These are phyloP conservation scores for Hippocampus comes DNA, from an alignment of 2,113 vertebrate genomes.

Conservation along the genomic window DNA sequence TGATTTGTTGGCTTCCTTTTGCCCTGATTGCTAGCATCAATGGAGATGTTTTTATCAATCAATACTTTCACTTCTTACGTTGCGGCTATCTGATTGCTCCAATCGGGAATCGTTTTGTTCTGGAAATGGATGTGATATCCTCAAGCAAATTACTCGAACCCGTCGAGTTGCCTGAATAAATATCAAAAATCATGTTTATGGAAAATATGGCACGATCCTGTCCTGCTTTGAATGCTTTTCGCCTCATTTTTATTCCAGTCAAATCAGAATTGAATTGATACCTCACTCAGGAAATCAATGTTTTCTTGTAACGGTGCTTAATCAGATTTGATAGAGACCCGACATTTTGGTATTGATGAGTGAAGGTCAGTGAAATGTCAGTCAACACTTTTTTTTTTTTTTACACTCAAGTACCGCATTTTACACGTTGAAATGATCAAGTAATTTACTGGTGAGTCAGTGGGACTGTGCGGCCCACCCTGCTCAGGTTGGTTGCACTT, in stretches of 20 bases:
- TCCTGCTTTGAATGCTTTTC: neutral
- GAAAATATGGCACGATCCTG: neutral
- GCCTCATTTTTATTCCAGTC: neutral
- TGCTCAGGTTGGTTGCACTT: neutral
- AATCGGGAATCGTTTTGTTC: neutral
- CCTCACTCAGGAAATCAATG: neutral
- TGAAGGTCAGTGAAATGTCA: neutral
- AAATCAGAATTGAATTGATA: neutral
- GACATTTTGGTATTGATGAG: neutral
- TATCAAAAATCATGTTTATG: neutral
- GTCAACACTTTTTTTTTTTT: too few species aligned
- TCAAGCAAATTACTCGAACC: neutral
- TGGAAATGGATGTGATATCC: neutral
- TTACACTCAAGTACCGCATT: neutral
- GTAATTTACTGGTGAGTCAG: neutral
- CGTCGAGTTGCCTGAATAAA: neutral
- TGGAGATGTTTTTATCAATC: neutral
- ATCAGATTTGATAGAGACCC: neutral
- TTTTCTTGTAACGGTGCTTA: neutral
- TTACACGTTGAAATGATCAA: neutral
- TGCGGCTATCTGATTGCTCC: neutral
- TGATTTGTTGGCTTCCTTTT: neutral
- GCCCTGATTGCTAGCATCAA: neutral
- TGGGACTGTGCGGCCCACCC: neutral
- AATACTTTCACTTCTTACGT: neutral